Percentiles rank a stretch among this genome's conserved stretches.
Evolutionary conservation across 2,888 invertebrate genomes (phyloP).

Genomic region (Adelphocoris suturalis): DNA sequence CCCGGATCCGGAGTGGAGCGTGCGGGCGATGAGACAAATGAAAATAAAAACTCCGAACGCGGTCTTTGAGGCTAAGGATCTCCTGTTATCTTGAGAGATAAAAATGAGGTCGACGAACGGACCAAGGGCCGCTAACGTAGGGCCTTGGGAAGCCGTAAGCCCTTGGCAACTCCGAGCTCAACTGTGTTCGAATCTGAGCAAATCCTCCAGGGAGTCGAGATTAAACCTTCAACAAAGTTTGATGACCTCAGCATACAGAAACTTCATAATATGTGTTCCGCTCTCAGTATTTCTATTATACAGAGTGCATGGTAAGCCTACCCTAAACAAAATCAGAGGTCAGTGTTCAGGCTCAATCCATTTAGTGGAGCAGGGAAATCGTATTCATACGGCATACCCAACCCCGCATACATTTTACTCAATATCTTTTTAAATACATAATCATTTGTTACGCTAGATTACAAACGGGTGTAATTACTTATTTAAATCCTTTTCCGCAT

Average conservation of each 20-base stretch:
- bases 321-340: too few species aligned
- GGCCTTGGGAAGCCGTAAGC: neutral
- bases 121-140: neutral
- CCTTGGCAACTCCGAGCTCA: constrained; percentile 25
- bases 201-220: neutral
- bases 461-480: too few species aligned
- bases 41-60: constrained; percentile 13
- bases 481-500: too few species aligned
- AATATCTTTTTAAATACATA: too few species aligned
- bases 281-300: too few species aligned
- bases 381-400: too few species aligned
- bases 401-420: too few species aligned
- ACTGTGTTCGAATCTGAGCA: constrained; percentile 5
- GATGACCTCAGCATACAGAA: neutral
- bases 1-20: neutral
- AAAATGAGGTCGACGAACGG: constrained; percentile 21
- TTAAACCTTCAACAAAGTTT: neutral
- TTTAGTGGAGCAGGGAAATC: too few species aligned
- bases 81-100: constrained; percentile 14
- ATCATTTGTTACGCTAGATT: too few species aligned
- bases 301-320: too few species aligned
- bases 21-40: neutral
- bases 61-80: neutral
- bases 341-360: too few species aligned
- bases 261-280: neutral